Evolutionary conservation across 1,140 invertebrate genomes (phyloP).

Genomic region (Drosophila pachea): DNA sequence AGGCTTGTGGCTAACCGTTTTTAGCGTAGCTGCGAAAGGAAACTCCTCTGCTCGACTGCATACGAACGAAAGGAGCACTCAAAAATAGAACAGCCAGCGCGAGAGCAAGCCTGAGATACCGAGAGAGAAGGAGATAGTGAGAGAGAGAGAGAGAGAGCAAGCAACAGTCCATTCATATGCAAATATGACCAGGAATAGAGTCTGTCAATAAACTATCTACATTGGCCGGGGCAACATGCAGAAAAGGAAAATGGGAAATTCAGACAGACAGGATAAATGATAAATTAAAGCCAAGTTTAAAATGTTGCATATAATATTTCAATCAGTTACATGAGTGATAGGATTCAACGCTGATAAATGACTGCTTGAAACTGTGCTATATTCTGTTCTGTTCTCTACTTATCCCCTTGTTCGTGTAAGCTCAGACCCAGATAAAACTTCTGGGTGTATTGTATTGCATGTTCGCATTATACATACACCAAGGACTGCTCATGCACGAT

Average conservation of each 20-base stretch:
- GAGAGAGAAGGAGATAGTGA: too few relatives aligned
- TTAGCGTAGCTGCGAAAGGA: not conserved
- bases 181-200: not conserved
- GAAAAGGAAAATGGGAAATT: not conserved
- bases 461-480: too few relatives aligned
- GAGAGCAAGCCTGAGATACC: not conserved
- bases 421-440: too few relatives aligned
- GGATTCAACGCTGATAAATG: not conserved
- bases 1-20: conserved; percentile 9
- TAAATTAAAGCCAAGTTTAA: not conserved
- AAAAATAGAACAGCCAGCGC: not conserved
- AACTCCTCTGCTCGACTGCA: not conserved
- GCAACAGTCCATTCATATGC: not conserved
- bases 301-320: not conserved
- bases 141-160: not conserved
- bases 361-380: not conserved
- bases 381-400: not conserved
- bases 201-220: conserved; percentile 8
- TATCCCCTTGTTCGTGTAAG: too few relatives aligned
- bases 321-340: not conserved
- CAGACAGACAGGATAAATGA: not conserved
- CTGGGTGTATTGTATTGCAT: too few relatives aligned
- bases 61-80: not conserved
- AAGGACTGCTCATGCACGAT: too few relatives aligned
- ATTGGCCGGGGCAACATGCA: not conserved